phyloP scores from a whole-genome alignment of 2,888 invertebrate species.

The Leucophenga montana region DNA sequence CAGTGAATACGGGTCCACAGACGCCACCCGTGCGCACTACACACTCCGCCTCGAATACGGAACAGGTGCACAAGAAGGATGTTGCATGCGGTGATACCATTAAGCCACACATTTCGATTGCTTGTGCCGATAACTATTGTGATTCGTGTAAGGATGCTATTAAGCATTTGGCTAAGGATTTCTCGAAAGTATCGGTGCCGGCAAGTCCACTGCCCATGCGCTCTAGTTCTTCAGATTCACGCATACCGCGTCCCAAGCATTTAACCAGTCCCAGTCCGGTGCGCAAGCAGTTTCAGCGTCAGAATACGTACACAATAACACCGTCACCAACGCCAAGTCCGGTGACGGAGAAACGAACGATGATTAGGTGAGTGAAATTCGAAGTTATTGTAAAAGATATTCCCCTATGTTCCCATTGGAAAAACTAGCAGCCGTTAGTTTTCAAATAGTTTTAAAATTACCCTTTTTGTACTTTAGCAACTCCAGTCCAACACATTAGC shows the following conservation, averaged over 20 bases:
- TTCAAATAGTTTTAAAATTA: too few relatives aligned
- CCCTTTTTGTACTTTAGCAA: too few relatives aligned
- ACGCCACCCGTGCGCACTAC: constrained; percentile 47
- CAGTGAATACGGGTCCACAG: constrained; percentile 54
- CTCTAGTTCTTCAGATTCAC: constrained; percentile 58
- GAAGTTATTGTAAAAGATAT: too few relatives aligned
- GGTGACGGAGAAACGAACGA: constrained; percentile 55
- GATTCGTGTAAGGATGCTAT: constrained; percentile 78
- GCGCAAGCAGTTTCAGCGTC: constrained; percentile 67
- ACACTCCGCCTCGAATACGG: constrained; percentile 69
- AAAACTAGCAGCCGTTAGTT: too few relatives aligned
- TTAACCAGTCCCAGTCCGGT: constrained; percentile 70
- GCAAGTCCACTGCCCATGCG: constrained; percentile 40
- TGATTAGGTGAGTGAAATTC: constrained; percentile 60
- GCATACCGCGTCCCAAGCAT: constrained; percentile 71
- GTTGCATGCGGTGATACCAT: constrained; percentile 75
- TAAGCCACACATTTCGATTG: constrained; percentile 74
- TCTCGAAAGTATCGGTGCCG: constrained; percentile 56
- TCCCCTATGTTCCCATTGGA: too few relatives aligned
- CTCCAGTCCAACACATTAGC: too few relatives aligned
- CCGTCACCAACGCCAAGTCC: constrained; percentile 62
- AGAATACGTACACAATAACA: constrained; percentile 72
- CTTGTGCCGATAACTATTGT: constrained; percentile 76
- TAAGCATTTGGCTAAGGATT: constrained; percentile 75
- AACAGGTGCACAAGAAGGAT: constrained; percentile 73